Evolutionary conservation across 2,797 vertebrate species (phyloP), one percentile per base, ranked within the genome.

Genomic region (Jordanella pulchra): DNA sequence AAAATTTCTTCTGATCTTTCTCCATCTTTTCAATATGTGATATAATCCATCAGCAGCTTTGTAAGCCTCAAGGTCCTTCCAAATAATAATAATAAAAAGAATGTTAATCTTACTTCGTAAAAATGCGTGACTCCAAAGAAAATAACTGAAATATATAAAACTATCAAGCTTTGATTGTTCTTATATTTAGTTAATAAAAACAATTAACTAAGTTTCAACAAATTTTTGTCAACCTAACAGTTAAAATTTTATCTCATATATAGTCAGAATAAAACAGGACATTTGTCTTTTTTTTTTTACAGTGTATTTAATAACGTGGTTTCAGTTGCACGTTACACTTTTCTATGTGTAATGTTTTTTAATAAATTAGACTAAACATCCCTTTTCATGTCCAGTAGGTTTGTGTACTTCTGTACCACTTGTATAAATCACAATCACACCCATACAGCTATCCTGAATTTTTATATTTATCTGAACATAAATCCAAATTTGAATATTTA

Each of bases 401-500:
- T 63, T 15, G 23, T 13, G 11, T 42, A 17, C 60, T 42, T 25
- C 39, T 15, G 35, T 25, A 6, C 35, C 15, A 63, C 23, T 63
- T 15, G 18, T 23, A 63, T 42, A 42, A 23, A 42, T 63, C 60
- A 63, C 23, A 11, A 32, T 30, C 7, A 53, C 15, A 53, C n/a
- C 25, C 39, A 45, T 14, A 44, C n/a, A 44, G 35, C 21, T 53
- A 15, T 42, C 60, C 67, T 69, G 61, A 18, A 27, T 48, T 79
- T 11, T 77, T 48, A 7, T n/a, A 75, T 84, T 73, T 75, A 80
- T 81, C 77, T 79, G 76, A 66, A 48, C 74, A 81, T 39, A 71
- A 79, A 87, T 89, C 82, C 55, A 86, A 73, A 82, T 84, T 84
- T 23, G 79, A 76, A 84, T 86, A 53, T 76, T 75, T 56, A 65